These are phyloP conservation scores for Scotopteryx bipunctaria DNA, from an alignment of 2,888 invertebrate species.

Conservation along the genomic window DNA sequence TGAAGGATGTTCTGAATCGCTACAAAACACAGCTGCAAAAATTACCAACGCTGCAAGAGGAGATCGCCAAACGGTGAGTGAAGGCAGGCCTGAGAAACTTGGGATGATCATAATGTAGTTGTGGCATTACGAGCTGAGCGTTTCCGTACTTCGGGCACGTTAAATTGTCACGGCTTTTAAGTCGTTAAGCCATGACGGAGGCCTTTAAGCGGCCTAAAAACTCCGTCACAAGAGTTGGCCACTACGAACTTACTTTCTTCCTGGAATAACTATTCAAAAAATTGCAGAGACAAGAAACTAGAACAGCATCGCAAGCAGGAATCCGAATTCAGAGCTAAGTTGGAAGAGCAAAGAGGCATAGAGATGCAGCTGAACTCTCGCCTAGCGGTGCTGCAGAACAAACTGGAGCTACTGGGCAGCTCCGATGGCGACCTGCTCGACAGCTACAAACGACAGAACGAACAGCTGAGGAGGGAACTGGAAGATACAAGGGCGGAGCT, in stretches of 20 bases:
- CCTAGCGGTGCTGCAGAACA: conserved; percentile 67
- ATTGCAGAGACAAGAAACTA: conserved; percentile 66
- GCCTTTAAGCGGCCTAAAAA: too few species aligned
- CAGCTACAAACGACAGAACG: conserved; percentile 62
- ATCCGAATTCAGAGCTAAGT: conserved; percentile 59
- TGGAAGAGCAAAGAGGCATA: conserved; percentile 70
- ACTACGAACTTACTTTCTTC: too few species aligned
- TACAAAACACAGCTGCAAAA: conserved; percentile 71
- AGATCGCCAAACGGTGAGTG: conserved; percentile 65
- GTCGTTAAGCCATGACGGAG: too few species aligned
- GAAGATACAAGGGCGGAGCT: conserved; percentile 64
- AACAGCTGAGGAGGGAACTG: conserved; percentile 60
- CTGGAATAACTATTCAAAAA: too few species aligned
- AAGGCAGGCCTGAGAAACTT: too few species aligned
- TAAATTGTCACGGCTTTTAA: too few species aligned
- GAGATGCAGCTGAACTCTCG: conserved; percentile 72
- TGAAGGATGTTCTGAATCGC: conserved; percentile 69
- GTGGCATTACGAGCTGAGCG: too few species aligned
- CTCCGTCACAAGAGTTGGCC: too few species aligned
- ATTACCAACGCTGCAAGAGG: conserved; percentile 64
- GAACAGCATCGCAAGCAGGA: conserved; percentile 73
- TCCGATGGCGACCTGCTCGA: conserved; percentile 62
- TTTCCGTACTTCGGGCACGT: too few species aligned
- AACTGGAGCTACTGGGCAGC: conserved; percentile 61
- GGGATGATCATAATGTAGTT: too few species aligned